Base-by-base conservation (phyloP, 2,888 invertebrate species). In the Sipunculus nudus region DNA sequence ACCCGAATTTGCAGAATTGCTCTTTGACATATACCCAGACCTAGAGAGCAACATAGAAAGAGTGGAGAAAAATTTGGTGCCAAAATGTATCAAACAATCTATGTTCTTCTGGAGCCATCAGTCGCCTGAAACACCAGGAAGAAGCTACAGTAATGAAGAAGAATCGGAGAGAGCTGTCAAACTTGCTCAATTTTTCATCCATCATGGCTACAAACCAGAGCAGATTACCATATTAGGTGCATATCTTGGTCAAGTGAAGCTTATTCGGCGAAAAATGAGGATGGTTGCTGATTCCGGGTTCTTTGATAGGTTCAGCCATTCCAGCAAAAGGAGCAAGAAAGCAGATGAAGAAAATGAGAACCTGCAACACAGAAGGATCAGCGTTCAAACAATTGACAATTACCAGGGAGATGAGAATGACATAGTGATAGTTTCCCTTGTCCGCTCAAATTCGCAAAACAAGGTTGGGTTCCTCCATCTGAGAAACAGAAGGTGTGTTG, bases 401-500 rank as follows among this genome's bases (percentile, higher is more conserved):
- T 76, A 63, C 56, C 76, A 76, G 55, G 76, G 76, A 0, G 75
- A 77, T 60, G 76, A 76, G 47, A 75, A 73, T 59, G 76, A 76
- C 35, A 71, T 76, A 25, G 61, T 76, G 19, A 50, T 77, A 3
- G 49, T 76, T 26, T 76, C 76, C 16, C 67, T 77, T 43, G 75
- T 77, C 1, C 59, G 76, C 38, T 70, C 70, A 35, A 76, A 76
- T 59, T 56, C 45, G 23, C 68, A 74, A 31, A 63, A 67, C 28
- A 64, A 70, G n/a, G 73, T 79, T 53, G 82, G 82, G 21, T 82
- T 83, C 61, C 65, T 82, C 43, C 73, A 68, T 25, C 39, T 55
- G 19, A 32, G 68, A 0, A 82, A 82, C 59, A 70, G 82, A 16
- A 75, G 81, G 4, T 77, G 77, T 62, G 80, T 82, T 2, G 78